Evolutionary conservation across 2,113 vertebrate species (phyloP).

Genomic region (Oenanthe oenanthe): DNA sequence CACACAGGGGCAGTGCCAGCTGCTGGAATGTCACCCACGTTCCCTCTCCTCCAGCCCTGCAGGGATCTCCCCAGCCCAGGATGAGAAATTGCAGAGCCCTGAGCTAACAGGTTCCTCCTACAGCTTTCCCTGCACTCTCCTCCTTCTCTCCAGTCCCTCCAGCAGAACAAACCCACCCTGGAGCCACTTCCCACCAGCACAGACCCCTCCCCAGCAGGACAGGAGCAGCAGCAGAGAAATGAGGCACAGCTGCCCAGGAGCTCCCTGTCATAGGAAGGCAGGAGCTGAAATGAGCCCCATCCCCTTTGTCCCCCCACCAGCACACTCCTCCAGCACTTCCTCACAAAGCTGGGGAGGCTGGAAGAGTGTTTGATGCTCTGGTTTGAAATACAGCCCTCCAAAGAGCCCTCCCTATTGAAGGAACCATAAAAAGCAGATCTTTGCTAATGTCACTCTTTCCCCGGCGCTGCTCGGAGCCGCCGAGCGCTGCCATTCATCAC

Average conservation of each 20-base stretch:
- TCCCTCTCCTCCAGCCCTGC: accelerated
- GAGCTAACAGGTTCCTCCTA: background rate
- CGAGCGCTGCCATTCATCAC: slow-evolving; percentile 60
- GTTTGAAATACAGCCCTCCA: slow-evolving; percentile 59
- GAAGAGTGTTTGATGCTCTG: background rate
- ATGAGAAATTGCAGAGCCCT: background rate
- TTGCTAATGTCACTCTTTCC: slow-evolving; percentile 59
- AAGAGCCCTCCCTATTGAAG: slow-evolving; percentile 56
- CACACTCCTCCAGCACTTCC: background rate
- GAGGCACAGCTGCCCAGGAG: background rate
- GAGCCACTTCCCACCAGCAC: background rate
- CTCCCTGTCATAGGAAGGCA: accelerated
- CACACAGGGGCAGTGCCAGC: background rate
- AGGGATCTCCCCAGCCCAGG: accelerated
- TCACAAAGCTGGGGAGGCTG: background rate
- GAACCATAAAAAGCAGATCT: slow-evolving; percentile 65
- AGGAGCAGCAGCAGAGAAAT: background rate
- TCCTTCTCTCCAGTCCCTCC: background rate
- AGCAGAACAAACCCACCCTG: accelerated
- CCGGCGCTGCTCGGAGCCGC: slow-evolving; percentile 16
- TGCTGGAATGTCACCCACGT: no score
- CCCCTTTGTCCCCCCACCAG: background rate
- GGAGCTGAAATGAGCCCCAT: accelerated
- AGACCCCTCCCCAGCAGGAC: background rate
- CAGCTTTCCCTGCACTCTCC: background rate